Base-by-base conservation (phyloP, 2,113 vertebrate genomes). In the Rhea americana region DNA sequence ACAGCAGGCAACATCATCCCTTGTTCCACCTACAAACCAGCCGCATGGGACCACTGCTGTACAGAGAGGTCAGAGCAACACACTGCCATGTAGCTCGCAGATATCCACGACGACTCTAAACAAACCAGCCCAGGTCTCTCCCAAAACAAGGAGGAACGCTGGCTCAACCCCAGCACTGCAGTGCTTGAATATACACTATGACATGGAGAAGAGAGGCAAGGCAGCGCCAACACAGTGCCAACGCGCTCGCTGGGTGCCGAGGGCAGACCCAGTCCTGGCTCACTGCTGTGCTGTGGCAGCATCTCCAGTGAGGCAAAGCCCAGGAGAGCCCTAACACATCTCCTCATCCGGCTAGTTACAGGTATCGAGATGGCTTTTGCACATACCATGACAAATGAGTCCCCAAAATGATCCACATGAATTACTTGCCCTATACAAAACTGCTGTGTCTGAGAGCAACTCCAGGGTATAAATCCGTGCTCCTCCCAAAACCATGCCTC, bases 201-300 rank as follows among this genome's bases (percentile, higher is more conserved):
- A 62, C n/a, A 63, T 30, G 47, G 76, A 61, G 39, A 14, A 63
- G 28, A 50, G 24, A 68, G 48, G 48, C 20, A 21, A 66, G 37
- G 2, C 0, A 0, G 32, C 5, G 65, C 1, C 0, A 0, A 48
- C 16, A 18, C 47, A 20, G 48, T 21, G 48, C 48, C 5, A 45
- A 43, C 35, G 24, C 0, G 0, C 72, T 65, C 20, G 51, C 53
- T 53, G 19, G 48, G 20, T 73, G 55, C 65, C 20, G 1, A 62
- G 86, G 37, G 30, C 82, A 70, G 45, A 82, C 67, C 35, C 48
- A 48, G 30, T 9, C 13, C 47, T 30, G 56, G 8, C 47, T 84
- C 87, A 75, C 72, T 50, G 48, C 71, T 90, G 43, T 10, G 11
- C 53, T 19, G 32, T 24, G 48, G 14, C 0, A 0, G 5, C 28